These are phyloP conservation scores for Isoperla grammatica DNA, from an alignment of 2,888 invertebrate species.

Conservation along the genomic window DNA sequence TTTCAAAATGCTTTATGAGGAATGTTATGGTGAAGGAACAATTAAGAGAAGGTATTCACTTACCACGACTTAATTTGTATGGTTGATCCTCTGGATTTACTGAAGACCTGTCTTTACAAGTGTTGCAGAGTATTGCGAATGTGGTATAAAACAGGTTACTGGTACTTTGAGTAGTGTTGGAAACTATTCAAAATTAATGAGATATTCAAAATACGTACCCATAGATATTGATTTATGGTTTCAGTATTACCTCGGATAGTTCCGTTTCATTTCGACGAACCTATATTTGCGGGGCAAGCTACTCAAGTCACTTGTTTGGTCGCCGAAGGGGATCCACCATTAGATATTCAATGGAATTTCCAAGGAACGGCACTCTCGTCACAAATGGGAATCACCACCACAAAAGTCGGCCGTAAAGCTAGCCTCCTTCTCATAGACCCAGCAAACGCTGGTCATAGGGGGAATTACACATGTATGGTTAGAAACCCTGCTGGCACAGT, in stretches of 20 bases:
- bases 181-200: too few species aligned
- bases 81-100: too few species aligned
- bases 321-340: slow-evolving; percentile 53
- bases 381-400: slow-evolving; percentile 40
- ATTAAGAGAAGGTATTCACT: too few species aligned
- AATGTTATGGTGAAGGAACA: too few species aligned
- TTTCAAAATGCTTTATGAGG: too few species aligned
- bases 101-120: too few species aligned
- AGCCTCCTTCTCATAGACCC: slow-evolving; percentile 46
- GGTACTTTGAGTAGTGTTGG: too few species aligned
- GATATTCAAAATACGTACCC: too few species aligned
- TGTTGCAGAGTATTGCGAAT: too few species aligned
- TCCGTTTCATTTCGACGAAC: slow-evolving; percentile 71
- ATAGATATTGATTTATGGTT: slow-evolving; percentile 38
- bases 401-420: slow-evolving; percentile 46
- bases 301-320: slow-evolving; percentile 67
- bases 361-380: slow-evolving; percentile 44
- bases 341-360: slow-evolving; percentile 52
- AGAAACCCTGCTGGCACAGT: slow-evolving; percentile 39
- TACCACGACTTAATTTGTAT: too few species aligned
- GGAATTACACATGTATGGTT: slow-evolving; percentile 43
- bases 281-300: slow-evolving; percentile 72
- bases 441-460: slow-evolving; percentile 36
- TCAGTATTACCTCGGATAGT: slow-evolving; percentile 75
- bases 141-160: too few species aligned